Percentiles rank a stretch among this genome's conserved stretches.
Evolutionary conservation across 2,888 invertebrate genomes (phyloP).

Genomic region (Chrysopilus asiliformis): DNA sequence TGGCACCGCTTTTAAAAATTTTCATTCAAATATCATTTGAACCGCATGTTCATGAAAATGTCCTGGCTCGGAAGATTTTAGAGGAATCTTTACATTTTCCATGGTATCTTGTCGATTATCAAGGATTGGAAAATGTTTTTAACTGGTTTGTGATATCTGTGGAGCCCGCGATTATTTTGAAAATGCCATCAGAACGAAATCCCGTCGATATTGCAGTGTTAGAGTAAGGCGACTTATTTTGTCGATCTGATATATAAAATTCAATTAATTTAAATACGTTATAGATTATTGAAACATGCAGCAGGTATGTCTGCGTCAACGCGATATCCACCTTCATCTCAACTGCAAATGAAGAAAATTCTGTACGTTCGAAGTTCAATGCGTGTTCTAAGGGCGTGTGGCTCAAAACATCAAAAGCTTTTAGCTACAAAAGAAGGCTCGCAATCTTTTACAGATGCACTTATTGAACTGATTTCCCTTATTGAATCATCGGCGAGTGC

Average conservation of each 20-base stretch:
- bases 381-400: constrained; percentile 27
- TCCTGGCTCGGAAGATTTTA: constrained; percentile 36
- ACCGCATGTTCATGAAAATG: constrained; percentile 49
- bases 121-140: constrained; percentile 48
- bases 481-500: constrained; percentile 23
- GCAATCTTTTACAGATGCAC: constrained; percentile 22
- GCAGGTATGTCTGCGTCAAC: too few species aligned
- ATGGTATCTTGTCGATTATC: constrained; percentile 50
- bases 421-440: constrained; percentile 28
- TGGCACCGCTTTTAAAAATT: constrained; percentile 51
- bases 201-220: constrained; percentile 46
- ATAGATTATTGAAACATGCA: constrained; percentile 11
- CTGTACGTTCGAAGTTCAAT: constrained; percentile 30
- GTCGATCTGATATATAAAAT: neutral
- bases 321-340: too few species aligned
- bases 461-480: constrained; percentile 23
- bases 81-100: constrained; percentile 47
- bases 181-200: constrained; percentile 36
- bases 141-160: constrained; percentile 64
- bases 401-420: constrained; percentile 28
- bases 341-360: constrained; percentile 28
- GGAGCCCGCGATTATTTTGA: constrained; percentile 53
- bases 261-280: neutral
- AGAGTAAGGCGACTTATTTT: constrained; percentile 36
- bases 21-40: constrained; percentile 59